Percentiles rank a stretch among this genome's conserved stretches.
Conservation (phyloP, 2,888 invertebrate genomes). For the Thalpophila matura region DNA sequence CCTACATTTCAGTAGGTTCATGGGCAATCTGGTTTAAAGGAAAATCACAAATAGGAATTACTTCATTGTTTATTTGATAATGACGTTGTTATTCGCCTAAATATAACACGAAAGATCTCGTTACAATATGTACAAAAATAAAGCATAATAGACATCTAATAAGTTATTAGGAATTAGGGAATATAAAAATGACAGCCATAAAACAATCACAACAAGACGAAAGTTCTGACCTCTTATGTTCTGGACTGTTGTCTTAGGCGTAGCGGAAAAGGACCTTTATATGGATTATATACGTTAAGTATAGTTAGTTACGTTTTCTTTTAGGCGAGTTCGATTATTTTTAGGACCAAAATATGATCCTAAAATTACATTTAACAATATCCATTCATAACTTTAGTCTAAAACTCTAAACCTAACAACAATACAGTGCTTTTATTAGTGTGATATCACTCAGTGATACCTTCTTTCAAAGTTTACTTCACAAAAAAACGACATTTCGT, state of each 20-base stretch:
- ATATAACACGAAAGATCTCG: slow-evolving; percentile 55
- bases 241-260: slow-evolving; percentile 21
- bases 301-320: slow-evolving; percentile 14
- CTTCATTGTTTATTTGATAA: slow-evolving; percentile 51
- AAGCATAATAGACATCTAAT: slow-evolving; percentile 55
- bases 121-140: slow-evolving; percentile 65
- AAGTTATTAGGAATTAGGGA: slow-evolving; percentile 56
- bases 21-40: slow-evolving; percentile 15
- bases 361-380: slow-evolving; percentile 25
- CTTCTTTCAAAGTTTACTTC: slow-evolving; percentile 5
- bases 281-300: not conserved
- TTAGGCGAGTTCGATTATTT: slow-evolving; percentile 7
- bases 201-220: slow-evolving; percentile 69
- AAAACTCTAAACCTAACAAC: slow-evolving; percentile 22
- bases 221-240: slow-evolving; percentile 64
- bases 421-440: slow-evolving; percentile 31
- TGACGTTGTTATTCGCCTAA: slow-evolving; percentile 46
- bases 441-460: slow-evolving; percentile 13
- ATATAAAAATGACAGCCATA: slow-evolving; percentile 69
- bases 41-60: slow-evolving; percentile 41
- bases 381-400: slow-evolving; percentile 13
- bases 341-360: slow-evolving; percentile 15
- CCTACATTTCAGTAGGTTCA: not conserved
- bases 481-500: slow-evolving; percentile 15
- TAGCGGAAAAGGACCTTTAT: slow-evolving; percentile 5